Base-by-base conservation (phyloP, 2,113 vertebrate species). In the Phylloscopus trochilus region DNA sequence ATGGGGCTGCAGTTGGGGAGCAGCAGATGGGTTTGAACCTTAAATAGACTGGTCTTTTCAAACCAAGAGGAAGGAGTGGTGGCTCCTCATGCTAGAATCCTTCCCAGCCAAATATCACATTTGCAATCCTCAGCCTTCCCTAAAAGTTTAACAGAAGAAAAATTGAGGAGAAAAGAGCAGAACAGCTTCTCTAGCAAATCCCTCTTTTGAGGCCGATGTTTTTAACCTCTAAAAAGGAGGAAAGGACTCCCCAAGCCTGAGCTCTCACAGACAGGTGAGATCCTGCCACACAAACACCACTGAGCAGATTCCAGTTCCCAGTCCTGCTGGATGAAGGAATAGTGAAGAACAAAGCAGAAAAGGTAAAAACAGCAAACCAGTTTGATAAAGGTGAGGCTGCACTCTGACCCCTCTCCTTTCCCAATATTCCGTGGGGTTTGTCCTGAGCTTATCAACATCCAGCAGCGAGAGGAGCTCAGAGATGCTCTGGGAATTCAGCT, bases 61-160 rank as follows among this genome's bases (percentile, higher is more conserved):
- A 94, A 95, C 1, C 33, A 79, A 56, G 78, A 83, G 91, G 85
- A 93, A 95, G 64, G 73, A 86, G 75, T 2, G 56, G 93, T 90
- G 88, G 72, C 30, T 96, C 92, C 93, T 96, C 90, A 20, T 73
- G 76, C 90, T 94, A 89, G 90, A 93, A 87, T 83, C 88, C 80
- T 96, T 94, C 90, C 93, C 72, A 83, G 85, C 49, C 90, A 92
- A 97, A 96, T 96, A 96, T 56, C 95, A 95, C 95, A 96, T 96
- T 97, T 96, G 93, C 90, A 96, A 93, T 95, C 96, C 73, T 90
- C 90, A 94, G 92, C 88, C 79, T 96, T 96, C 90, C 79, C 64
- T 64, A 86, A 90, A 96, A 95, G 88, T 96, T 96, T 92, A 94
- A 75, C 56, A 44, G 67, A 3, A 8, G 1, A 6, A 6, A 43